phyloP scores from a whole-genome alignment of 2,888 invertebrate genomes.

The Lasiommata megera region DNA sequence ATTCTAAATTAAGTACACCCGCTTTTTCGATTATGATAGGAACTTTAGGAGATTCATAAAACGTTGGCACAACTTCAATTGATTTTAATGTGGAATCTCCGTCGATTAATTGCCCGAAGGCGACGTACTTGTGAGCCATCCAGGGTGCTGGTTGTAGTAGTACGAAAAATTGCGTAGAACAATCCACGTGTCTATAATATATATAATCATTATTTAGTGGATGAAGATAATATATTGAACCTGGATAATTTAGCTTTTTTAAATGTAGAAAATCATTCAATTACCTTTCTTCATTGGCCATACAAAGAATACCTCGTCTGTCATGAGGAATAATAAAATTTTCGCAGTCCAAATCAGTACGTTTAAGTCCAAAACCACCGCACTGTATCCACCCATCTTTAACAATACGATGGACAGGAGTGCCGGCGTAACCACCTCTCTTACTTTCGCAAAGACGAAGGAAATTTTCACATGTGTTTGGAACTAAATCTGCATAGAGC shows the following conservation, averaged over 20 bases:
- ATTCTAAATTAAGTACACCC: conserved; percentile 63
- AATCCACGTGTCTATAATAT: conserved; percentile 76
- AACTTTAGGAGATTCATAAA: conserved; percentile 81
- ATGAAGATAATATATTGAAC: too few species aligned
- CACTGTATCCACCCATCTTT: conserved; percentile 87
- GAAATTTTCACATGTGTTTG: conserved; percentile 81
- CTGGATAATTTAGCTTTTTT: not conserved
- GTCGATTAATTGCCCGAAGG: conserved; percentile 87
- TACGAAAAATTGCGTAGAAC: conserved; percentile 86
- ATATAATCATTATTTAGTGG: not conserved
- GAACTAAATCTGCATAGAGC: conserved; percentile 82
- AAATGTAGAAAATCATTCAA: not conserved
- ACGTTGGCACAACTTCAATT: conserved; percentile 83
- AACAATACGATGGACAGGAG: conserved; percentile 84
- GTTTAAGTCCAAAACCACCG: conserved; percentile 76
- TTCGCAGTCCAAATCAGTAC: conserved; percentile 80
- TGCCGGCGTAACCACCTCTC: conserved; percentile 75
- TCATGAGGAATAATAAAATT: conserved; percentile 85
- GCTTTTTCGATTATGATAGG: conserved; percentile 50
- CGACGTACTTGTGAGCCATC: conserved; percentile 88
- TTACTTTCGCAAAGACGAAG: conserved; percentile 72
- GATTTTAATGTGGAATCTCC: conserved; percentile 82
- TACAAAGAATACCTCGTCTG: conserved; percentile 85
- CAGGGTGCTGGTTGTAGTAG: conserved; percentile 84
- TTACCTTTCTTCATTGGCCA: conserved; percentile 84